Evolutionary conservation across 2,888 invertebrate genomes (phyloP), one percentile per base, ranked within the genome.

Genomic region (Macrophya annulata): DNA sequence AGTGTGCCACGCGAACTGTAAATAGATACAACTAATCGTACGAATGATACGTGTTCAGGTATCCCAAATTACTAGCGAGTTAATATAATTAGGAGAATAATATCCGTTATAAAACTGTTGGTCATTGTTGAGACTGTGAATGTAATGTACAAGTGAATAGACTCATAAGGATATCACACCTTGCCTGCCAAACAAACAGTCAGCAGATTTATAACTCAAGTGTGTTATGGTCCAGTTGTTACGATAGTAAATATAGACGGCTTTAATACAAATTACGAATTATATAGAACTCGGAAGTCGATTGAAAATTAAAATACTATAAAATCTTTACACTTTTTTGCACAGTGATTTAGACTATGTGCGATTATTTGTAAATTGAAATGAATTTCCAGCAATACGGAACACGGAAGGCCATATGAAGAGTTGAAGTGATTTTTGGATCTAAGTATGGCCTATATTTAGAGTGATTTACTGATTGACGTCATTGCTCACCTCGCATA

Each of bases 141-240:
- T 55, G 85, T 85, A 85, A 79, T 77, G 65, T 83, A 83, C 48
- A 40, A 43, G 71, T 82, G 87, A 85, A 81, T 81, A 81, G 62
- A 81, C 86, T 85, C 72, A 72, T 84, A 65, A 87, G 84, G 86
- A 88, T 86, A 85, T 86, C 86, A 86, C 86, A 86, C 87, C 84
- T 86, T 51, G 74, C 86, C 84, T 87, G 86, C 87, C 87, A 86
- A 87, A 88, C 87, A 87, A 88, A 87, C 87, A 87, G 87, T 87
- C 88, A 87, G 88, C 88, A 86, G 88, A 88, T 87, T 88, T 86
- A 85, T 87, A 74, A 84, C 84, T 86, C 88, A 86, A 59, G 51
- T 45, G 65, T 82, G 88, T 87, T 82, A 86, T 88, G 89, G 88
- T 89, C 88, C 88, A 88, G 86, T 90, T 74, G 45, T 15, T 17